Conservation (phyloP, 2,113 vertebrate genomes). For the Drymodes brunneopygia region DNA sequence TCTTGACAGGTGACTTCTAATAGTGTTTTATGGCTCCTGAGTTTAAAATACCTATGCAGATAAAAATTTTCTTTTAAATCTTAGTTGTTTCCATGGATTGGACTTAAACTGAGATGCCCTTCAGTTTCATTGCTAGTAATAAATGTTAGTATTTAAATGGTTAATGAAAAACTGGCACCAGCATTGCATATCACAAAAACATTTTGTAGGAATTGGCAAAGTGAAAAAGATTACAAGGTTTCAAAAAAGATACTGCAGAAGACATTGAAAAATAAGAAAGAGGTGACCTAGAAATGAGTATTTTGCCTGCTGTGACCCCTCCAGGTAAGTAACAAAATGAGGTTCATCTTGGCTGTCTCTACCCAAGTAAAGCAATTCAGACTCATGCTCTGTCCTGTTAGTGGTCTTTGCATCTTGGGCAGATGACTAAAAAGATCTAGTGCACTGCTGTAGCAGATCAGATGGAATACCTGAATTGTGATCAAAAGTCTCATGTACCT, state of each 20-base stretch:
- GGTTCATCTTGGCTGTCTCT: background rate
- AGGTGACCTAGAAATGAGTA: background rate
- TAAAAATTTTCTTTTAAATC: background rate
- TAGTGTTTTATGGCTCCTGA: background rate
- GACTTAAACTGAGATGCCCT: background rate
- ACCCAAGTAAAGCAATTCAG: background rate
- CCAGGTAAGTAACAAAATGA: background rate
- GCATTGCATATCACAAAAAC: background rate
- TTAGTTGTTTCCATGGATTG: background rate
- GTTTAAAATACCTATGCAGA: background rate
- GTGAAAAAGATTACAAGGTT: background rate
- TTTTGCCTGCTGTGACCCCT: background rate
- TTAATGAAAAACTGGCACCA: background rate
- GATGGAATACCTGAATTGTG: background rate
- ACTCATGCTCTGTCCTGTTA: background rate
- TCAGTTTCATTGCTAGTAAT: background rate
- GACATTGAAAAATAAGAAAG: background rate
- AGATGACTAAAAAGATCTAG: background rate
- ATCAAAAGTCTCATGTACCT: background rate
- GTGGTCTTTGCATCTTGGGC: background rate
- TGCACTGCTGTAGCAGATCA: background rate
- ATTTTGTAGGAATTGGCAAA: background rate
- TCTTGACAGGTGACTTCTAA: background rate
- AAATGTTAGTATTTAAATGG: background rate
- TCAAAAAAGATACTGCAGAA: background rate